These are phyloP conservation scores for Cephalophus harveyi DNA, from an alignment of 2,113 vertebrate species.

Conservation along the genomic window DNA sequence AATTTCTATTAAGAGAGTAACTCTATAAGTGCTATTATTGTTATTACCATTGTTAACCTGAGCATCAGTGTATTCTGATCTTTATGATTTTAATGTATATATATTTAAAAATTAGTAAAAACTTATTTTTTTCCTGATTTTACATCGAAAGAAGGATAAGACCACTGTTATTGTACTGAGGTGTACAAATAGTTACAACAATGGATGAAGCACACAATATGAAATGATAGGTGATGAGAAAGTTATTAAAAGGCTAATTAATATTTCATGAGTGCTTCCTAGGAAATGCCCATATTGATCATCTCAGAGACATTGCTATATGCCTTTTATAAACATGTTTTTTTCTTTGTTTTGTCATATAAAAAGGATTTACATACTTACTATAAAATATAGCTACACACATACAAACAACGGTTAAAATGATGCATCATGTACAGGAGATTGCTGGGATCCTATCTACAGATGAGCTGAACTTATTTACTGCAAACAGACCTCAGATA, in stretches of 20 bases:
- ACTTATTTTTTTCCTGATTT: neutral
- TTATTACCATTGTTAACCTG: neutral
- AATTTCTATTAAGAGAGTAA: slow-evolving; percentile 26
- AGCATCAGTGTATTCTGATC: neutral
- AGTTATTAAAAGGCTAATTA: neutral
- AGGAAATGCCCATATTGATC: neutral
- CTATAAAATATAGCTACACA: neutral
- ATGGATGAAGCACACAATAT: neutral
- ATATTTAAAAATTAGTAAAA: neutral
- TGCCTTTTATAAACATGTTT: neutral
- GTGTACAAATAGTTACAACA: neutral
- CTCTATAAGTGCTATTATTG: neutral
- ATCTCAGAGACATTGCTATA: neutral
- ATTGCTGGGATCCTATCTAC: neutral
- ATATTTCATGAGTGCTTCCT: neutral
- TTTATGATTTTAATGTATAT: neutral
- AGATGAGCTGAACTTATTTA: neutral
- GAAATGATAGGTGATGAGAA: neutral
- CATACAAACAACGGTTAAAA: neutral
- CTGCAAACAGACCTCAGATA: neutral
- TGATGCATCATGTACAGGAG: neutral
- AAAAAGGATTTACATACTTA: neutral
- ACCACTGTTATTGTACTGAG: neutral
- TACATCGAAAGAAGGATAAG: neutral
- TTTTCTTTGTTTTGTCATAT: neutral